Evolutionary conservation across 2,797 vertebrate species (phyloP), one percentile per base, ranked within the genome.

Genomic region (Taeniopygia guttata): DNA sequence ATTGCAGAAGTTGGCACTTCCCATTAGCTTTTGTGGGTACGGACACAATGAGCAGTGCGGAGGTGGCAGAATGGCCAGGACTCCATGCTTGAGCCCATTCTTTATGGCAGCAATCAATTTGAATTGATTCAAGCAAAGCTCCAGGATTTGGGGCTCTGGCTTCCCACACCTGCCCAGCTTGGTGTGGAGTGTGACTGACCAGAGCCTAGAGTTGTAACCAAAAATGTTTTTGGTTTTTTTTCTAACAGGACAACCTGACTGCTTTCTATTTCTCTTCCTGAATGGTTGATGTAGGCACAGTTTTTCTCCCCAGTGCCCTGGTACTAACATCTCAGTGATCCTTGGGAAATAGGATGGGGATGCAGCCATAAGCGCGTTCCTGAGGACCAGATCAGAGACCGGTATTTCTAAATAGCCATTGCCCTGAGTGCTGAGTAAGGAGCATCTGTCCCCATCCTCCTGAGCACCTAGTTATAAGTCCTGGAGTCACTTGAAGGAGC

Each of bases 1-100:
- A 32, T 83, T 93, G 84, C 95, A 78, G 84, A 77, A 68, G 36
- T 81, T 86, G 56, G 90, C 68, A 13, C 66, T 89, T 96, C 68
- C 78, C 91, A 74, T 91, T 87, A 78, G 84, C 84, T 96, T 68
- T 82, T 86, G 90, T 90, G 84, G 87, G 18, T 85, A 70, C 1
- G 26, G 92, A 88, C 38, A 18, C 1, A 3, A 69, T 40, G 87
- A 83, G 66, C 60, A 43, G 49, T 40, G 59, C 0, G 4, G 87
- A 91, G 70, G 40, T 91, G 77, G 45, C 10, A 40, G 73, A 93
- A 76, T 84, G 87, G 70, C 52, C 83, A 55, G 84, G 81, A 87
- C 64, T 91, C 46, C 16, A 3, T 78, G 80, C 56, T 91, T 0
- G 0, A 88, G 56, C 51, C 81, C 32, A 12, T 96, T 93, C 74